Percentiles rank a stretch among this genome's conserved stretches.
phyloP scores from a whole-genome alignment of 1,140 invertebrate species.

The Drosophila paulistorum region DNA sequence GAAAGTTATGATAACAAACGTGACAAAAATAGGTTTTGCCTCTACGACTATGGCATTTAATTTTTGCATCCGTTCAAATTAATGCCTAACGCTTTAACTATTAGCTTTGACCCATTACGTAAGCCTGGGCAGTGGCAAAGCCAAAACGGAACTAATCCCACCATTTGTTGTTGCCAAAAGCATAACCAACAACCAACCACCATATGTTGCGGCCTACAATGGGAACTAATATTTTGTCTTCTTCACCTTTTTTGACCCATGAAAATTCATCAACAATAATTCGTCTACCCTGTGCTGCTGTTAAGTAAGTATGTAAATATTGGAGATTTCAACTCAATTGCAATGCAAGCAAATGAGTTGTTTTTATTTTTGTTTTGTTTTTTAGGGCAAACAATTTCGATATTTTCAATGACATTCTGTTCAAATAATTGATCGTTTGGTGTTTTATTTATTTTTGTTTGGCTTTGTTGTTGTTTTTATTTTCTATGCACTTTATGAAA shows the following conservation, averaged over 20 bases:
- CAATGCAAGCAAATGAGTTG: constrained; percentile 23
- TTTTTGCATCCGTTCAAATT: constrained; percentile 50
- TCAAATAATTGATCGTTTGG: not conserved
- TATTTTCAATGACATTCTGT: constrained; percentile 33
- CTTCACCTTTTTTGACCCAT: constrained; percentile 22
- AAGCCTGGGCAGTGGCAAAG: constrained; percentile 41
- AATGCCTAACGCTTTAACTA: constrained; percentile 45
- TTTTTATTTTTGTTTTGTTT: constrained; percentile 9
- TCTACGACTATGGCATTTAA: constrained; percentile 26
- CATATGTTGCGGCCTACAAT: constrained; percentile 4
- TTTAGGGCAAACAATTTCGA: constrained; percentile 26
- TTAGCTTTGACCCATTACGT: constrained; percentile 63
- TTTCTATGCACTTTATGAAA: constrained; percentile 9
- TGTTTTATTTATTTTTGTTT: constrained; percentile 3
- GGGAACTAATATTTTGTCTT: not conserved
- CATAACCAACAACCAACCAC: constrained; percentile 15
- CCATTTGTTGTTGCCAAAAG: constrained; percentile 9
- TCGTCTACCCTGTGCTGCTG: constrained; percentile 36
- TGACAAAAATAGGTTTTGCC: constrained; percentile 30
- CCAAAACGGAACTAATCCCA: constrained; percentile 67
- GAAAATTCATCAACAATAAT: constrained; percentile 48
- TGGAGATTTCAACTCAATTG: constrained; percentile 58
- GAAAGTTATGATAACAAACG: constrained; percentile 46
- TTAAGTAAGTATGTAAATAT: constrained; percentile 59
- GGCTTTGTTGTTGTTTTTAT: constrained; percentile 1